Evolutionary conservation across 2,797 vertebrate genomes (phyloP).

Genomic region (Hyperoplus immaculatus): DNA sequence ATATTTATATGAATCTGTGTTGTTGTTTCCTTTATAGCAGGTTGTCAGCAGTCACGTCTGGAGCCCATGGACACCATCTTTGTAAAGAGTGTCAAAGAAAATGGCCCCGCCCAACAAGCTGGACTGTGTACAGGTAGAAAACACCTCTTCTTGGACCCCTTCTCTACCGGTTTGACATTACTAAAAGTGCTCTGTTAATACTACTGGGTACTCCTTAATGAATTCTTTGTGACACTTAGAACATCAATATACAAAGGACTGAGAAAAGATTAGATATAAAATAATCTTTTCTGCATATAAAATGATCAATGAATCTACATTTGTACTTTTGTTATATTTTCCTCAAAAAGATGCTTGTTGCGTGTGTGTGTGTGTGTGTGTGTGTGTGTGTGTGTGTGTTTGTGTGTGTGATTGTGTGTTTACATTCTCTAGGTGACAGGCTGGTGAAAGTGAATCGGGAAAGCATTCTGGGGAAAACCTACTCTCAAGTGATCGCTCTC

Average conservation of each 20-base stretch:
- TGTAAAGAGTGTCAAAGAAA: conserved; percentile 94
- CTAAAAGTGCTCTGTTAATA: neutral
- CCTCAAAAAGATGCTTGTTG: neutral
- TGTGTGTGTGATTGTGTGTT: conserved; percentile 25
- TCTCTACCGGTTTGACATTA: too few species aligned
- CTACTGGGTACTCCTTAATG: neutral
- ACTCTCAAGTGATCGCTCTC: conserved; percentile 95
- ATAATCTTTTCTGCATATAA: neutral
- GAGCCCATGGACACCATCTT: conserved; percentile 99
- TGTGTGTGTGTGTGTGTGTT: conserved; percentile 24
- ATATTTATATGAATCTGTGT: conserved; percentile 4
- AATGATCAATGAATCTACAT: neutral
- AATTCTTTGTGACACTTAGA: neutral
- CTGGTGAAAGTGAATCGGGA: conserved; percentile 96
- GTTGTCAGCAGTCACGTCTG: conserved; percentile 81
- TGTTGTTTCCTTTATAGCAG: conserved; percentile 56
- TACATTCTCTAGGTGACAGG: conserved; percentile 89
- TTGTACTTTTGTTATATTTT: neutral
- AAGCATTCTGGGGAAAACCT: conserved; percentile 94
- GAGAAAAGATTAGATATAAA: too few species aligned
- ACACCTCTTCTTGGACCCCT: neutral
- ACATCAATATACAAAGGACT: neutral
- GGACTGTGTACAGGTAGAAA: conserved; percentile 92
- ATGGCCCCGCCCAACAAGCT: conserved; percentile 92
- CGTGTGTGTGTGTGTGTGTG: conserved; percentile 12